These are phyloP conservation scores for Pasiphila rectangulata DNA, from an alignment of 2,888 invertebrate species.

Conservation along the genomic window DNA sequence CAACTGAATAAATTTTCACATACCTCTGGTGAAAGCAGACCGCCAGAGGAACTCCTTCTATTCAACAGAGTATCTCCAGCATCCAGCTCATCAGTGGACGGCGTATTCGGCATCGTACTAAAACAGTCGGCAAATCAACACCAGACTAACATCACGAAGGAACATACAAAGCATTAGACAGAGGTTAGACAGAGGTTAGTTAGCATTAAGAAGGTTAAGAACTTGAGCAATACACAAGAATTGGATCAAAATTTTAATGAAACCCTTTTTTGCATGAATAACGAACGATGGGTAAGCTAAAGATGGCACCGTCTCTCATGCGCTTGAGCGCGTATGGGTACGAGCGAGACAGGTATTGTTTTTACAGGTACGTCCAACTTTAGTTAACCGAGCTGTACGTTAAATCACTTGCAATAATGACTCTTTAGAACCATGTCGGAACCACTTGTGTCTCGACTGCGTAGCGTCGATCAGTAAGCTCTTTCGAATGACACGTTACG, in stretches of 20 bases:
- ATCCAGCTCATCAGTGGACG: constrained; percentile 85
- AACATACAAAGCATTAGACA: constrained; percentile 22
- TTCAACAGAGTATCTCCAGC: constrained; percentile 76
- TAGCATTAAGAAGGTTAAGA: constrained; percentile 23
- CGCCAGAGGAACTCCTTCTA: constrained; percentile 90
- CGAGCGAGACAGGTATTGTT: constrained; percentile 9
- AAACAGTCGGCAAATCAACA: constrained; percentile 34
- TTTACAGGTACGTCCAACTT: constrained; percentile 9
- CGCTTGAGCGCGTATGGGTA: background rate
- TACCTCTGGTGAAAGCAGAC: constrained; percentile 90
- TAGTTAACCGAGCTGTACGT: too few species aligned
- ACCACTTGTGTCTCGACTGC: too few species aligned
- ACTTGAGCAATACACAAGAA: constrained; percentile 35
- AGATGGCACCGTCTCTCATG: constrained; percentile 22
- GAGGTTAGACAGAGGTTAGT: constrained; percentile 18
- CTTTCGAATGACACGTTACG: too few species aligned
- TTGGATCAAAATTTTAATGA: constrained; percentile 25
- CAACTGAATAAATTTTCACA: too few species aligned
- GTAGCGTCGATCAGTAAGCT: too few species aligned
- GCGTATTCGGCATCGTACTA: constrained; percentile 85
- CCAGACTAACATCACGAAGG: background rate
- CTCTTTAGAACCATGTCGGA: too few species aligned
- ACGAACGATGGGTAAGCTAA: too few species aligned
- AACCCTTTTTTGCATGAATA: too few species aligned
- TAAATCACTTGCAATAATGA: too few species aligned